Evolutionary conservation across 1,140 invertebrate genomes (phyloP).

Genomic region (Globodera rostochiensis): DNA sequence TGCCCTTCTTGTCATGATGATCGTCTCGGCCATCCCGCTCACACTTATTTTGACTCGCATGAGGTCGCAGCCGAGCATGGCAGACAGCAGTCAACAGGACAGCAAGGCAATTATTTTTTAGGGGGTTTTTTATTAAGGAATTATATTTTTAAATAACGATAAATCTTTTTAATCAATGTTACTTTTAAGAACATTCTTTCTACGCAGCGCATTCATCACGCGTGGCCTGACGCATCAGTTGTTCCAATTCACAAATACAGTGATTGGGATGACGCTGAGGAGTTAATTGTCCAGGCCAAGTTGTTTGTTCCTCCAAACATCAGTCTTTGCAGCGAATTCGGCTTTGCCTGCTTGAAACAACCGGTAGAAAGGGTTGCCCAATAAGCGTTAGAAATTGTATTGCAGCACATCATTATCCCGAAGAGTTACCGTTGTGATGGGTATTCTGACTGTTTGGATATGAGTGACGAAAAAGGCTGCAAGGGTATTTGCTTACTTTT

Average conservation of each 20-base stretch:
- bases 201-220: background rate
- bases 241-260: conserved; percentile 19
- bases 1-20: conserved; percentile 38
- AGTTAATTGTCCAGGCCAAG: background rate
- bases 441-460: conserved; percentile 40
- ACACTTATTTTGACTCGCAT: conserved; percentile 48
- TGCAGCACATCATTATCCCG: conserved; percentile 38
- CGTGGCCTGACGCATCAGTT: background rate
- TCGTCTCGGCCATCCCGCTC: conserved; percentile 45
- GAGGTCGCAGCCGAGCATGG: background rate
- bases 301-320: conserved; percentile 43
- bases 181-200: background rate
- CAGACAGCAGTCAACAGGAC: background rate
- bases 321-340: conserved; percentile 41
- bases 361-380: conserved; percentile 33
- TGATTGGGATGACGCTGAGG: conserved; percentile 20
- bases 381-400: background rate
- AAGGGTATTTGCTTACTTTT: conserved; percentile 19
- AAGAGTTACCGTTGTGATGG: conserved; percentile 50
- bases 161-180: background rate
- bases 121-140: background rate
- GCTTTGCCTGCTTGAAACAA: conserved; percentile 41
- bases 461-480: conserved; percentile 46
- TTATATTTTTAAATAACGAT: conserved; percentile 6
- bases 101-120: conserved; percentile 20